Evolutionary conservation across 2,797 vertebrate genomes (phyloP).

Genomic region (Gymnoscopelus microlampas): DNA sequence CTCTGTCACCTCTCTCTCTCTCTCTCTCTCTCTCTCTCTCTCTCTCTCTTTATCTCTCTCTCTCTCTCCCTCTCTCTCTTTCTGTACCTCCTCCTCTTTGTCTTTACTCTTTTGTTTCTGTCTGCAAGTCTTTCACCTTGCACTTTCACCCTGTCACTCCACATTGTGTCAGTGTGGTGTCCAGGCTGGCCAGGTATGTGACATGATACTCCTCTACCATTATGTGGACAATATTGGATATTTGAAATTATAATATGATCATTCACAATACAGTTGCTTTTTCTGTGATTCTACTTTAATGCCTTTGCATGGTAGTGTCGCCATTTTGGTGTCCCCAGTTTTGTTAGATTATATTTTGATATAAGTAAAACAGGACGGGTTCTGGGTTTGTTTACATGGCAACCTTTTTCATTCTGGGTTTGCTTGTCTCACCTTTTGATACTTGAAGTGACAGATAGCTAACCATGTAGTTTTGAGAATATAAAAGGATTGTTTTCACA

Average conservation of each 20-base stretch:
- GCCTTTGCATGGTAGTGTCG: neutral
- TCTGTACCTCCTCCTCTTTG: neutral
- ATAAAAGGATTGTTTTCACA: too few relatives aligned
- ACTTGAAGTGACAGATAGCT: too few relatives aligned
- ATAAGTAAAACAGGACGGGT: constrained; percentile 30
- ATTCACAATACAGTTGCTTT: constrained; percentile 4
- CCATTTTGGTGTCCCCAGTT: constrained; percentile 17
- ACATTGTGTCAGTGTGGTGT: constrained; percentile 46
- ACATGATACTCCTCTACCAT: constrained; percentile 12
- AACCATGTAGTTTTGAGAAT: too few relatives aligned
- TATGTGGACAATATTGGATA: constrained; percentile 10
- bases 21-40: constrained; percentile 9
- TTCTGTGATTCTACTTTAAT: neutral
- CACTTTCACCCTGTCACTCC: constrained; percentile 56
- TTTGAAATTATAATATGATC: constrained; percentile 2
- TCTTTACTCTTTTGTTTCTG: neutral
- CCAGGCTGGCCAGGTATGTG: constrained; percentile 32
- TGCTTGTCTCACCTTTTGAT: too few relatives aligned
- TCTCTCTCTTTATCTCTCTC: neutral
- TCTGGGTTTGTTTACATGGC: constrained; percentile 26
- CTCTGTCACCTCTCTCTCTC: constrained; percentile 21
- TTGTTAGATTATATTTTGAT: constrained; percentile 24
- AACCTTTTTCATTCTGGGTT: constrained; percentile 6
- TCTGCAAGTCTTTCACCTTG: too few relatives aligned
- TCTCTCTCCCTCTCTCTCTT: neutral